Evolutionary conservation across 2,113 vertebrate species (phyloP).

Genomic region (Hydropotes inermis): DNA sequence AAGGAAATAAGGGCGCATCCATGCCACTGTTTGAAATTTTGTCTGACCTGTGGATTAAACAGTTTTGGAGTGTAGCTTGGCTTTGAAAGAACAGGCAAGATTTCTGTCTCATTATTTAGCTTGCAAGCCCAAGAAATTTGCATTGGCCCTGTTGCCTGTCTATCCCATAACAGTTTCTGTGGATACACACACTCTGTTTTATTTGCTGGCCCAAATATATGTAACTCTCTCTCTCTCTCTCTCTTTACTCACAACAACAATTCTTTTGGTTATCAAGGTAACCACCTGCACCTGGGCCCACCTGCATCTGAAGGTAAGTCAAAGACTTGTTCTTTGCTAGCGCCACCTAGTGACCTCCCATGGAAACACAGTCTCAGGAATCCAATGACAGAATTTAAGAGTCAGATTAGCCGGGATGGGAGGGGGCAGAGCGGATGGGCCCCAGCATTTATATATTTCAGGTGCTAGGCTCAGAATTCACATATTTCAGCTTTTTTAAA

Average conservation of each 20-base stretch:
- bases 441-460: not conserved
- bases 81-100: conserved; percentile 46
- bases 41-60: conserved; percentile 2
- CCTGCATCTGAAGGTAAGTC: conserved; percentile 19
- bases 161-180: conserved; percentile 52
- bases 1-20: not conserved
- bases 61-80: not conserved
- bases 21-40: not conserved
- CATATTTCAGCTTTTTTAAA: not conserved
- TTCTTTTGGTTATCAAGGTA: conserved; percentile 7
- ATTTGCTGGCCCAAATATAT: conserved; percentile 52
- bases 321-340: conserved; percentile 56
- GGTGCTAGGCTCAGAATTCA: not conserved
- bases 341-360: conserved; percentile 57
- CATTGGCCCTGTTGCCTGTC: conserved; percentile 45
- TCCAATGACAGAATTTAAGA: not conserved
- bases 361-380: not conserved
- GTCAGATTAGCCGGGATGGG: not conserved
- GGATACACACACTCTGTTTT: conserved; percentile 52
- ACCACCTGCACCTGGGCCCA: not conserved
- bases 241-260: conserved; percentile 47
- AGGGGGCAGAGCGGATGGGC: not conserved
- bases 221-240: not conserved
- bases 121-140: conserved; percentile 53
- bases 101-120: conserved; percentile 45